phyloP scores from a whole-genome alignment of 2,797 vertebrate species.

The Pipistrellus pipistrellus region DNA sequence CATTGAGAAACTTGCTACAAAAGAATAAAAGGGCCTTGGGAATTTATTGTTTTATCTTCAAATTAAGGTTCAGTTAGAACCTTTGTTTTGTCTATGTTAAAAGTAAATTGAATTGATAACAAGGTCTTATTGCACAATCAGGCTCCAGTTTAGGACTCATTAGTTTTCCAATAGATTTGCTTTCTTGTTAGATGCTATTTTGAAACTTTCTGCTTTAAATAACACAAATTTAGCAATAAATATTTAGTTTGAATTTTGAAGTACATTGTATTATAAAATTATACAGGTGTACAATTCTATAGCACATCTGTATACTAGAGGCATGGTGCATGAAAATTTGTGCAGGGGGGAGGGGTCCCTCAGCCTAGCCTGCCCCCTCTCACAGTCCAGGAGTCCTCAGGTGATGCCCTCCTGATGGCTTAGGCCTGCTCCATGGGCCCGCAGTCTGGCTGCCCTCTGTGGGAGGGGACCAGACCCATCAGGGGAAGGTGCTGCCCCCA shows the following conservation, averaged over 20 bases:
- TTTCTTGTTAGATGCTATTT: background rate
- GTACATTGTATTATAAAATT: background rate
- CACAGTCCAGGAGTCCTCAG: no score
- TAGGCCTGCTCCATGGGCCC: no score
- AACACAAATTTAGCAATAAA: background rate
- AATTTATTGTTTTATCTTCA: background rate
- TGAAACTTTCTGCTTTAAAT: slow-evolving; percentile 22
- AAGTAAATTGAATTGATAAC: background rate
- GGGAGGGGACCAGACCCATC: no score
- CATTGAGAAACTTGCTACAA: background rate
- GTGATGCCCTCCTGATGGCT: no score
- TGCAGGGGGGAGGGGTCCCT: no score
- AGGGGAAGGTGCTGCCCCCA: no score
- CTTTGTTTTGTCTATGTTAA: background rate
- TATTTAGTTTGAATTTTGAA: slow-evolving; percentile 16
- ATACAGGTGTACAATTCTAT: background rate
- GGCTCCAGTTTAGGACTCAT: background rate
- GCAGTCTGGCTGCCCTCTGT: no score
- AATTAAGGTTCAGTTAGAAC: slow-evolving; percentile 13
- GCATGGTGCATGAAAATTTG: no score
- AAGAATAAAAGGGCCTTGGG: background rate
- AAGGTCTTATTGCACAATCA: background rate
- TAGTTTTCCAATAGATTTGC: slow-evolving; percentile 2
- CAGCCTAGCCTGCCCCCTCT: no score
- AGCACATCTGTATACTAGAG: background rate